Evolutionary conservation across 2,888 invertebrate species (phyloP).

Genomic region (Eurytoma californica): DNA sequence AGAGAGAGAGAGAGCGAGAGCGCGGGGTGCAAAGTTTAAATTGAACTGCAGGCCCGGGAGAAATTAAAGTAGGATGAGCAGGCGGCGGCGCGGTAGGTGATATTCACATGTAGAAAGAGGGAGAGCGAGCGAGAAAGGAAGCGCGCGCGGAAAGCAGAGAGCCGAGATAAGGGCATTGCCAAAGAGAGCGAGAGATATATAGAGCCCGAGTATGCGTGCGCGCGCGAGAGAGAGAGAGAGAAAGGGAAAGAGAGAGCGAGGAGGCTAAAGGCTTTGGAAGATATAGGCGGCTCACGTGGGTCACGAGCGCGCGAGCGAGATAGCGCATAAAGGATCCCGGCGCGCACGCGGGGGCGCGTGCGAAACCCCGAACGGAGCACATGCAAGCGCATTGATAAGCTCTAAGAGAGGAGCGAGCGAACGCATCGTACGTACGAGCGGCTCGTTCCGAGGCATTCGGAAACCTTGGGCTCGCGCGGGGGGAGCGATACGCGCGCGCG

Average conservation of each 20-base stretch:
- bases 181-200: slow-evolving; percentile 15
- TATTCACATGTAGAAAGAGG: slow-evolving; percentile 54
- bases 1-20: slow-evolving; percentile 60
- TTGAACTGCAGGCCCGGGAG: slow-evolving; percentile 67
- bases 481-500: neutral
- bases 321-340: slow-evolving; percentile 48
- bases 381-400: slow-evolving; percentile 73
- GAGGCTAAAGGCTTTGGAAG: slow-evolving; percentile 60
- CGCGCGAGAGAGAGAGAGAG: slow-evolving; percentile 39
- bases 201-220: slow-evolving; percentile 8
- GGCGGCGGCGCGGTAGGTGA: slow-evolving; percentile 40
- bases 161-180: slow-evolving; percentile 45
- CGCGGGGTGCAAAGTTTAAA: slow-evolving; percentile 66
- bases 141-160: slow-evolving; percentile 47
- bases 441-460: slow-evolving; percentile 65
- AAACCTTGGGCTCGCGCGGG: slow-evolving; percentile 59
- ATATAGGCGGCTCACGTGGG: slow-evolving; percentile 56
- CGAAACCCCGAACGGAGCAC: slow-evolving; percentile 71
- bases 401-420: slow-evolving; percentile 59
- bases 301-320: slow-evolving; percentile 40
- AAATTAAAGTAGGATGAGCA: slow-evolving; percentile 56
- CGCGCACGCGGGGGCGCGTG: slow-evolving; percentile 60
- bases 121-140: slow-evolving; percentile 44
- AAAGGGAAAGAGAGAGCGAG: slow-evolving; percentile 38
- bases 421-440: slow-evolving; percentile 60